Percentiles rank a stretch among this genome's conserved stretches.
phyloP scores from a whole-genome alignment of 2,888 invertebrate genomes.

The Pristionchus exspectatus region DNA sequence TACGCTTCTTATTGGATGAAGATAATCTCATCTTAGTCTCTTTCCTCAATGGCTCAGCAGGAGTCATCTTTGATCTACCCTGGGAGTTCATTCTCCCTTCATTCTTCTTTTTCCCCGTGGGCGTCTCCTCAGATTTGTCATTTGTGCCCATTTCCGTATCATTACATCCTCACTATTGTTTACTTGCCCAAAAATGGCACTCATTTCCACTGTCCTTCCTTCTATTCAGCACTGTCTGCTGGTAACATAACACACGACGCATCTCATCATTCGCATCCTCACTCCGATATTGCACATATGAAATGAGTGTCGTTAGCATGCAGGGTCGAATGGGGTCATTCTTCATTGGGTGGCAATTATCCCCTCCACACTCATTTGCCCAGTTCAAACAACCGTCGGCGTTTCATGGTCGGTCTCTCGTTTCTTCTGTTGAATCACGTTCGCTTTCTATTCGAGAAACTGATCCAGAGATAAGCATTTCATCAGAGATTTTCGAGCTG shows the following conservation, averaged over 20 bases:
- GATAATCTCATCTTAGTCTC: background rate
- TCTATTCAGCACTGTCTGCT: background rate
- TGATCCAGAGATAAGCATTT: background rate
- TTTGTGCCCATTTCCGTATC: background rate
- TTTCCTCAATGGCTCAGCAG: background rate
- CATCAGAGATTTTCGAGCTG: background rate
- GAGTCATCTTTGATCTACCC: background rate
- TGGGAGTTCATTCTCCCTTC: background rate
- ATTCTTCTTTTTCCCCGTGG: background rate
- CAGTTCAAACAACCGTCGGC: constrained; percentile 31
- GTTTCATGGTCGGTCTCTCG: background rate
- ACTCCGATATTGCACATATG: background rate
- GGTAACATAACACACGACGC: background rate
- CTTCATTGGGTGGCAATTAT: constrained; percentile 29
- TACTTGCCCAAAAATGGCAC: background rate
- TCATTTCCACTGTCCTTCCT: background rate
- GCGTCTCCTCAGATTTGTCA: background rate
- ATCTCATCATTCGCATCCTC: background rate
- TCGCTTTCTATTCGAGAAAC: background rate
- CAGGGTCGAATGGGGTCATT: background rate
- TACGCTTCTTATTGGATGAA: too few relatives aligned
- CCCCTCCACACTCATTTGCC: constrained; percentile 24
- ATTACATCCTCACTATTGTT: background rate
- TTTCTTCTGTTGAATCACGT: background rate
- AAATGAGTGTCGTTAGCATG: background rate